These are phyloP conservation scores for Astatoreochromis straeleni DNA, from an alignment of 2,113 vertebrate species.

Conservation along the genomic window DNA sequence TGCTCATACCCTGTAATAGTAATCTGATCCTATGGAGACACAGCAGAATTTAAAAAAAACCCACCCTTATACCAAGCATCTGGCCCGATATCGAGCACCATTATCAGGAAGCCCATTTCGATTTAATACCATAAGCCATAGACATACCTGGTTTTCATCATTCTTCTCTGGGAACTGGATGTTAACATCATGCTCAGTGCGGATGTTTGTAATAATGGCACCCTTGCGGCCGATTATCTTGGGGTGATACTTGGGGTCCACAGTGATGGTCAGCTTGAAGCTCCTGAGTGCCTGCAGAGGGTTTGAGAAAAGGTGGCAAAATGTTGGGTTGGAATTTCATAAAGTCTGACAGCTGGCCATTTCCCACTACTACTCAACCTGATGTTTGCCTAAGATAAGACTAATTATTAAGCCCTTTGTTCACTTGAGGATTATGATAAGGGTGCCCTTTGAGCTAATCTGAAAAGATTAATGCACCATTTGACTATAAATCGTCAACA, in stretches of 20 bases:
- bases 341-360: background rate
- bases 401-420: background rate
- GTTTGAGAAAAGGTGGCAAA: background rate
- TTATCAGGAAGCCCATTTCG: background rate
- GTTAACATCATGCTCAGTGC: conserved; percentile 91
- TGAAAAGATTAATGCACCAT: background rate
- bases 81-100: background rate
- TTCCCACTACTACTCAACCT: background rate
- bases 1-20: conserved; percentile 95
- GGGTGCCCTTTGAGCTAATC: background rate
- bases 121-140: background rate
- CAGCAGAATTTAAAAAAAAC: background rate
- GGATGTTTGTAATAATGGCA: conserved; percentile 92
- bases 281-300: conserved; percentile 83
- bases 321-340: background rate
- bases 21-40: conserved; percentile 84
- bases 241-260: conserved; percentile 96
- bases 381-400: background rate
- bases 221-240: conserved; percentile 99
- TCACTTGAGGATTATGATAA: background rate
- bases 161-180: conserved; percentile 98
- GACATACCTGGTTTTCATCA: conserved; percentile 87
- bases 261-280: conserved; percentile 92
- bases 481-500: background rate
- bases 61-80: background rate